Evolutionary conservation across 2,888 invertebrate genomes (phyloP), one percentile per base, ranked within the genome.

Genomic region (Phania funesta): DNA sequence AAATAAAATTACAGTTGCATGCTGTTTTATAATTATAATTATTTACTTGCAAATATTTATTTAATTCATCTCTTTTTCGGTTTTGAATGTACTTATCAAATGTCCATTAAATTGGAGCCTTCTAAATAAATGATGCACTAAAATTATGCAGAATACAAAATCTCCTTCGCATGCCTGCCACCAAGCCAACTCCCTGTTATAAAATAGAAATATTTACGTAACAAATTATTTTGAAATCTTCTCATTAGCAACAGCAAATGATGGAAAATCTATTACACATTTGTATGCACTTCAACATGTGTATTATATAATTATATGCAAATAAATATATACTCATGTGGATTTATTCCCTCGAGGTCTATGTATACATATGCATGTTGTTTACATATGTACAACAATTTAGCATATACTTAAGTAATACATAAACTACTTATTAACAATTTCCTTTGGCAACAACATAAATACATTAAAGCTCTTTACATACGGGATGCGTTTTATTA

Each of bases 221-320:
- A 71, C 50, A 71, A 48, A 58, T 58, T 46, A 56, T 18, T 24
- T 8, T 38, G 26, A 32, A 58, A 48, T 48, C 35, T 20, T 20
- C 18, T 58, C 24, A 58, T 71, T 58, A 67, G 24, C n/a, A 71
- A 26, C 60, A 60, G 35, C 60, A 41, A 38, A 48, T 46, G 8
- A 18, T 16, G 18, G 18, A 35, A 8, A 24, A 38, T 58, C 16
- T 35, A 35, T 35, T 58, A 9, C n/a, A 38, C 13, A 38, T n/a
- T 38, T 38, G 16, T 52, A 41, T 62, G 26, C 50, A 62, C 22
- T 62, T 73, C 11, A 20, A 60, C n/a, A n/a, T n/a, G 41, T 60
- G n/a, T 52, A 32, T 26, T 9, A 64, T 60, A 60, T 60, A 71
- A 60, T 60, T 50, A 71, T 71, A 48, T 71, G 26, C 29, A 32